Percentiles rank a stretch among this genome's conserved stretches.
These are phyloP conservation scores for Brachyhypopomus gauderio DNA, from an alignment of 2,113 vertebrate species.

Conservation along the genomic window DNA sequence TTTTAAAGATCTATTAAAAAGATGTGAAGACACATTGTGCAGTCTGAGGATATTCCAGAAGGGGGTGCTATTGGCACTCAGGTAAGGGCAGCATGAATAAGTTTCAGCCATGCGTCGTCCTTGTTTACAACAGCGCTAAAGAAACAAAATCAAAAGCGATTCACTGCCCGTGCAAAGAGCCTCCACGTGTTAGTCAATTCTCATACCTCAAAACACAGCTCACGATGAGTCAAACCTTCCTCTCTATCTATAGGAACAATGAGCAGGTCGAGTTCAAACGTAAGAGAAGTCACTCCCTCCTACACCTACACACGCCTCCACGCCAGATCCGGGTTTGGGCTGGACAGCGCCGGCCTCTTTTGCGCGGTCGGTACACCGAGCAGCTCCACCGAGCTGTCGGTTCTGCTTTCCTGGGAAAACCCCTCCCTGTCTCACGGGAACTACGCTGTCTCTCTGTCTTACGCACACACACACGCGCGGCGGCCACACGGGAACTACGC, in stretches of 20 bases:
- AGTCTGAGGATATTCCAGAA: too few species aligned
- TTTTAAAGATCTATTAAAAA: too few species aligned
- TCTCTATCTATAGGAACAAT: slow-evolving; percentile 18
- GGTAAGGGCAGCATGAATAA: too few species aligned
- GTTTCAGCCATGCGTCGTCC: too few species aligned
- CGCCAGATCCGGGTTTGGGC: not conserved
- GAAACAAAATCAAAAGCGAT: not conserved
- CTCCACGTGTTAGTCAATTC: not conserved
- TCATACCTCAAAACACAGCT: not conserved
- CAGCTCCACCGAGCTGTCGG: slow-evolving; percentile 12
- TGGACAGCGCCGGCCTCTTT: not conserved
- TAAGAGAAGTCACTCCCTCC: slow-evolving; percentile 13
- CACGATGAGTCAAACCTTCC: not conserved
- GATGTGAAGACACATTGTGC: too few species aligned
- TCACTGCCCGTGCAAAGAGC: not conserved
- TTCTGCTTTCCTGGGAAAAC: slow-evolving; percentile 37
- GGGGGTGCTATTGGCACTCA: too few species aligned
- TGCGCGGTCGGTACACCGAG: not conserved
- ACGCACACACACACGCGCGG: not conserved
- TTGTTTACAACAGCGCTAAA: too few species aligned
- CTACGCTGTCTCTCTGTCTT: not conserved
- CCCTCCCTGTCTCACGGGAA: slow-evolving; percentile 14
- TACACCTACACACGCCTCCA: too few species aligned
- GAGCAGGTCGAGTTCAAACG: not conserved
- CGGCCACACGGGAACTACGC: slow-evolving; percentile 26